phyloP scores from a whole-genome alignment of 2,888 invertebrate genomes.

The Nymphalis urticae region DNA sequence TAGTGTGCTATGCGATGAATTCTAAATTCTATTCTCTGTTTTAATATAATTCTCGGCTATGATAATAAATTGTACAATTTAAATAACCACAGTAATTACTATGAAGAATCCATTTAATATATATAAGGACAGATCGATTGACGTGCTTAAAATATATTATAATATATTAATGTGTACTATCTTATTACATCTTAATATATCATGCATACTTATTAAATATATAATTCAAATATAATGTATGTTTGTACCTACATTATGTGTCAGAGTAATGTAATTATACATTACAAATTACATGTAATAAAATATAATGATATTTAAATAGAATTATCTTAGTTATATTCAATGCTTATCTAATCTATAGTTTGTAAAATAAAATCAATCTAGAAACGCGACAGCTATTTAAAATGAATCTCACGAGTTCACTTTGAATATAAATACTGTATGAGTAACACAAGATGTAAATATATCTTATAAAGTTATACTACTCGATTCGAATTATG shows the following conservation, averaged over 20 bases:
- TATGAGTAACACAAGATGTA: too few relatives aligned
- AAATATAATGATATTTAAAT: not conserved
- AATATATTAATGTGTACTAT: conserved; percentile 15
- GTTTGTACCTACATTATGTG: too few relatives aligned
- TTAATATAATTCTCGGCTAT: conserved; percentile 11
- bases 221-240: not conserved
- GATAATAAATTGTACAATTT: conserved; percentile 11
- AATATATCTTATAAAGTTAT: not conserved
- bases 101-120: conserved; percentile 27
- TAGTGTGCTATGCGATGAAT: conserved; percentile 4
- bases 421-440: not conserved
- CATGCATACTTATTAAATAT: conserved; percentile 17
- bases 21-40: not conserved
- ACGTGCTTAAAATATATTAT: conserved; percentile 29
- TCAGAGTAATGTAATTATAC: too few relatives aligned
- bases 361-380: not conserved
- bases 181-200: too few relatives aligned
- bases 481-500: conserved; percentile 10
- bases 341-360: not conserved
- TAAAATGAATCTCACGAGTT: conserved; percentile 1
- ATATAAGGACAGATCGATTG: conserved; percentile 23
- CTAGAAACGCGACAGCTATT: not conserved
- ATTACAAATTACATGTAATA: not conserved
- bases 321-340: not conserved
- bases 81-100: conserved; percentile 16